Base-by-base conservation (phyloP, 2,888 invertebrate genomes). In the Mamestra brassicae region DNA sequence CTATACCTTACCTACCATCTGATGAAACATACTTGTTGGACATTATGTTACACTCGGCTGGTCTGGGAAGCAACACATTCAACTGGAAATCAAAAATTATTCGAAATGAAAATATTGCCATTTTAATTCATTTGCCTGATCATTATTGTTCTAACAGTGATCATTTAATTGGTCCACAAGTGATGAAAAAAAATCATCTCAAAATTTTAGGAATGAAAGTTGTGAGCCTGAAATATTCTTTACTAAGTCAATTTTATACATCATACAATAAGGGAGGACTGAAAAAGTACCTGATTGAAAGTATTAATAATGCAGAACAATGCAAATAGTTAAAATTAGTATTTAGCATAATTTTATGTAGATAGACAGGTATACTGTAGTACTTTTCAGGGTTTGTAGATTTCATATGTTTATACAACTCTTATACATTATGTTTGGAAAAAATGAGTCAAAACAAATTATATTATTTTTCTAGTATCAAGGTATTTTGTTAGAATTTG, bases 91-190 rank as follows among this genome's bases (percentile, higher is more conserved):
- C 94, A 10, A 93, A 93, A 63, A 91, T 90, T 8, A 91, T 91
- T 47, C 94, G 91, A 69, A 96, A 97, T 89, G 90, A 95, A 68
- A 97, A 95, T 85, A 94, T 96, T 61, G 97, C 97, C 0, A 85
- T 98, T 55, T 90, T 98, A 70, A 96, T 98, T 73, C 96, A 97
- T 89, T 92, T 97, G 71, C 97, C 98, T 2, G 97, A 98, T 81
- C 97, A 98, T 91, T 98, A 97, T 90, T 97, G 97, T 89, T 95
- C 96, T 60, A 96, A 97, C 76, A 96, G 96, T 60, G 92, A 93
- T 62, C 92, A 95, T 68, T 91, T 98, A 38, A 94, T 97, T 83
- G 98, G 98, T 0, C 97, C 97, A 42, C 97, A 97, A 90, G 91
- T 95, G 4, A 97, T 97, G 97, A 97, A 97, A 82, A 97, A 96